These are phyloP conservation scores for Atopsyche davidsoni DNA, from an alignment of 1,140 invertebrate genomes.

Conservation along the genomic window DNA sequence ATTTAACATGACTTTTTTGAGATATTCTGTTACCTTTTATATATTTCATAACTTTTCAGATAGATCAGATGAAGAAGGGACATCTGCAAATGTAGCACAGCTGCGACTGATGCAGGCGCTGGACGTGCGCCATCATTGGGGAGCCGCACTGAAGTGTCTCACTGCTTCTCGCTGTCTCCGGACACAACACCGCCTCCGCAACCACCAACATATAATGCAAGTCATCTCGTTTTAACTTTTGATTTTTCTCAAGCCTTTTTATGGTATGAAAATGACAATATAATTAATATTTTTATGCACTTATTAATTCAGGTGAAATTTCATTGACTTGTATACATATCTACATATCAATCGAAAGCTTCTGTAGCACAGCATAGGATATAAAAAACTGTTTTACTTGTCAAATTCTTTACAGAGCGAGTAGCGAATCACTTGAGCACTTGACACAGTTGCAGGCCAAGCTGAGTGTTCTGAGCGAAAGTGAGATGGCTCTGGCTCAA, in stretches of 20 bases:
- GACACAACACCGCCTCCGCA: neutral
- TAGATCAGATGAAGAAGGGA: neutral
- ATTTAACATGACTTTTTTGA: neutral
- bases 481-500: too few species aligned
- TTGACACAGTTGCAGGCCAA: too few species aligned
- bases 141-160: constrained; percentile 7
- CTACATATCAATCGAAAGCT: too few species aligned
- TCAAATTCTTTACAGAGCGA: too few species aligned
- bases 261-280: neutral
- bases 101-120: constrained; percentile 7
- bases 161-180: constrained; percentile 4
- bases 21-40: neutral
- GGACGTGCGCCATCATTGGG: constrained; percentile 15
- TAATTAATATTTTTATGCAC: neutral
- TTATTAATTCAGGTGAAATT: neutral
- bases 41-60: constrained; percentile 7
- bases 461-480: too few species aligned
- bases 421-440: too few species aligned
- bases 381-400: too few species aligned
- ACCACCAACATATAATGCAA: constrained; percentile 6
- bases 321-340: too few species aligned
- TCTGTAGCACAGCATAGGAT: too few species aligned
- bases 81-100: constrained; percentile 1
- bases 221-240: constrained; percentile 1
- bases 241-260: neutral